These are phyloP conservation scores for Engraulis encrasicolus DNA, from an alignment of 2,113 vertebrate species.

Conservation along the genomic window DNA sequence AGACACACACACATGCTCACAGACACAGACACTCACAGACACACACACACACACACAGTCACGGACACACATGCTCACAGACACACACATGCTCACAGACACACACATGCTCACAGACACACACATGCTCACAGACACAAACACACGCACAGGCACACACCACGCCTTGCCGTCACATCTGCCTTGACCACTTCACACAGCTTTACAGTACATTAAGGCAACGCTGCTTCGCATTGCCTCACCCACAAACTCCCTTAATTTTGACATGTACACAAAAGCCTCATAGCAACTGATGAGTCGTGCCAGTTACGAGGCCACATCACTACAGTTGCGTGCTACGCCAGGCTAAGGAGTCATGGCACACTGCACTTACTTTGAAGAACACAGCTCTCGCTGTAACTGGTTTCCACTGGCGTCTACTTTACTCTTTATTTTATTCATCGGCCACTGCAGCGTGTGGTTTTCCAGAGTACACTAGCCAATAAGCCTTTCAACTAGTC, in stretches of 20 bases:
- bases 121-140: too few relatives aligned
- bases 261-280: background rate
- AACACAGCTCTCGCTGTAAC: background rate
- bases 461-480: too few relatives aligned
- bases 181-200: slow-evolving; percentile 22
- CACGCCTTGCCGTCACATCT: slow-evolving; percentile 13
- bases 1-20: too few relatives aligned
- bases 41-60: too few relatives aligned
- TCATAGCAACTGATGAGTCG: background rate
- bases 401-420: background rate
- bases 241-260: background rate
- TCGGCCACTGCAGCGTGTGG: too few relatives aligned
- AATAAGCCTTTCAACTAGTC: too few relatives aligned
- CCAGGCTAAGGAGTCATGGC: background rate
- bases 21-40: too few relatives aligned
- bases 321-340: background rate
- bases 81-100: too few relatives aligned
- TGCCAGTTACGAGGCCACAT: background rate
- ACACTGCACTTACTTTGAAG: background rate
- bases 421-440: background rate
- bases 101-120: too few relatives aligned
- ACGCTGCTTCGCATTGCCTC: background rate
- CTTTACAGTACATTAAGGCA: slow-evolving; percentile 1
- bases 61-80: too few relatives aligned
- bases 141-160: background rate